These are phyloP conservation scores for Dolichomitus sp. DNA, from an alignment of 2,888 invertebrate genomes.

Conservation along the genomic window DNA sequence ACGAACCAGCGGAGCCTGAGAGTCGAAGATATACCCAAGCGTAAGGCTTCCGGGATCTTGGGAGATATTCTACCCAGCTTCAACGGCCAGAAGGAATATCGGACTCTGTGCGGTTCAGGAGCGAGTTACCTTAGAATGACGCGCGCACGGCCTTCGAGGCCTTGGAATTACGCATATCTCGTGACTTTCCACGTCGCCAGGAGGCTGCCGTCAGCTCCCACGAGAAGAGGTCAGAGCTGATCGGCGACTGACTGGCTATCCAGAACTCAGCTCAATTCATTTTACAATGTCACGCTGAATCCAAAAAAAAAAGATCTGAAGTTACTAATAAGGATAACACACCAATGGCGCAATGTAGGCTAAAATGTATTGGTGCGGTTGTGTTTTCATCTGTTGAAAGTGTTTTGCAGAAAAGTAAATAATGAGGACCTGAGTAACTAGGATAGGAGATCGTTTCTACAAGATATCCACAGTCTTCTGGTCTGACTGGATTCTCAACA, in stretches of 20 bases:
- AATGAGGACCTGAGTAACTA: no score
- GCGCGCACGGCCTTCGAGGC: slow-evolving; percentile 58
- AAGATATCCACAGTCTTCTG: no score
- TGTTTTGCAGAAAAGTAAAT: no score
- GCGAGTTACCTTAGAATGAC: slow-evolving; percentile 16
- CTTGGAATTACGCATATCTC: slow-evolving; percentile 59
- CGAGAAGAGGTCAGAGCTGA: slow-evolving; percentile 17
- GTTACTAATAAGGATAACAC: not conserved
- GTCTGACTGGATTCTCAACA: no score
- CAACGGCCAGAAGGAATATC: slow-evolving; percentile 55
- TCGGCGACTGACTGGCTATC: not conserved
- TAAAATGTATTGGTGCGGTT: no score
- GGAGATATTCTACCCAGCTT: slow-evolving; percentile 54
- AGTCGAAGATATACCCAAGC: slow-evolving; percentile 28
- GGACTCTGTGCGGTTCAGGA: slow-evolving; percentile 22
- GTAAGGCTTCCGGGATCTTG: slow-evolving; percentile 61
- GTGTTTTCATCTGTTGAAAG: no score
- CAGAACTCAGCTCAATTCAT: not conserved
- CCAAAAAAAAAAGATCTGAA: not conserved
- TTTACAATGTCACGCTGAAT: not conserved
- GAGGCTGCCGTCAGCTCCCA: slow-evolving; percentile 31
- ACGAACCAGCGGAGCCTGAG: slow-evolving; percentile 40
- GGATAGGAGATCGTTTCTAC: no score
- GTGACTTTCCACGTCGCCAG: slow-evolving; percentile 45
- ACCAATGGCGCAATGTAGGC: no score